Evolutionary conservation across 2,888 invertebrate genomes (phyloP).

Genomic region (Drosophila phalerata): DNA sequence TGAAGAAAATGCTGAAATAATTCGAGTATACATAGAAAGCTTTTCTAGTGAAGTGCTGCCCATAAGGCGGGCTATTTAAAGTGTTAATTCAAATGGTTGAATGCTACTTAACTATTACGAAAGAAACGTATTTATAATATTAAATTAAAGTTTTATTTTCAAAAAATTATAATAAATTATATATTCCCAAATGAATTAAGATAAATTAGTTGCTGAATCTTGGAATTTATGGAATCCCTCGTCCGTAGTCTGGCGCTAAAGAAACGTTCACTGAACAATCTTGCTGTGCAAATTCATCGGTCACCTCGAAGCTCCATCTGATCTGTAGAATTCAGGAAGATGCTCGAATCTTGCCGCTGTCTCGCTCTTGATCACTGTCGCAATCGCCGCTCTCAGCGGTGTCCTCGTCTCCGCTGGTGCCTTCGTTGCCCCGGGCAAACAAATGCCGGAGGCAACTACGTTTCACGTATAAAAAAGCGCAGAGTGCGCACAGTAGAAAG

Average conservation of each 20-base stretch:
- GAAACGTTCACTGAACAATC: constrained; percentile 32
- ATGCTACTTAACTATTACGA: not conserved
- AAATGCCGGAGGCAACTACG: constrained; percentile 83
- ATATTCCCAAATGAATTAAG: constrained; percentile 6
- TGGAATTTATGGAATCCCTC: constrained; percentile 6
- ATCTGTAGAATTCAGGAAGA: constrained; percentile 82
- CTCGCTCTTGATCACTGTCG: constrained; percentile 83
- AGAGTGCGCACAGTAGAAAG: constrained; percentile 89
- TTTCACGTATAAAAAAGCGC: constrained; percentile 87
- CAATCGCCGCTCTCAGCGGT: constrained; percentile 80
- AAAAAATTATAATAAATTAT: constrained; percentile 7
- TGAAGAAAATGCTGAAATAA: no score
- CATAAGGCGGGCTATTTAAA: no score
- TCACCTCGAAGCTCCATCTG: constrained; percentile 70
- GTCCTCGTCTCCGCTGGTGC: constrained; percentile 63
- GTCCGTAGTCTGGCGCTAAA: constrained; percentile 33
- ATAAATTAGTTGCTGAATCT: constrained; percentile 6
- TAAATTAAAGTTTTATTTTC: not conserved
- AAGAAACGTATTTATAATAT: not conserved
- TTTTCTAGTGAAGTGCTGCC: no score
- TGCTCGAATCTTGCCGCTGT: constrained; percentile 81
- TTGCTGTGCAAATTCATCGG: constrained; percentile 15
- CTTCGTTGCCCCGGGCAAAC: constrained; percentile 64
- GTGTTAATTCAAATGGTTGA: not conserved
- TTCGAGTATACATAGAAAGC: no score